Base-by-base conservation (phyloP, 2,888 invertebrate genomes). In the Aphelenchoides bicaudatus region DNA sequence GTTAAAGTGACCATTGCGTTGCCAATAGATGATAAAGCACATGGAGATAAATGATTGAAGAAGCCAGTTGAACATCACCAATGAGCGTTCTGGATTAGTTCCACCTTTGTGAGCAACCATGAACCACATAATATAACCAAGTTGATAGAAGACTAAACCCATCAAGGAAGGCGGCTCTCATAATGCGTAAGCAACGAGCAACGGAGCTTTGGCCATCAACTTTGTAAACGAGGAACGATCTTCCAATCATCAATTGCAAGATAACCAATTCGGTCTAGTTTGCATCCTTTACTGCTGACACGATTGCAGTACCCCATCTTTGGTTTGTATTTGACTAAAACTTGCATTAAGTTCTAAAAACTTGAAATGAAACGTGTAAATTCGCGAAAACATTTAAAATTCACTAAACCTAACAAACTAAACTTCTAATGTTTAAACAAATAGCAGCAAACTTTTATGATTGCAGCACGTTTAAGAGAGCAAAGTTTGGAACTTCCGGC, bases 1-100 rank as follows among this genome's bases (percentile, higher is more conserved):
- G 3, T 30, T 16, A n/a, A 60, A 34, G n/a, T 58, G 43, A 27
- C 39, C 43, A 25, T 50, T 38, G 6, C 30, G 34, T 16, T 51
- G 59, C 60, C 60, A 59, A 46, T 59, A 51, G 37, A 59, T 31
- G 39, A 38, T 25, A 34, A 59, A 58, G n/a, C 49, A 31, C 56
- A 55, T 55, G 2, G 56, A 55, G 30, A 55, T 55, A 25, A 56
- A 56, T 13, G 56, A 54, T 29, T 55, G 55, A 16, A 56, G 21
- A 6, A 56, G 29, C 56, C 56, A 56, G 23, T 55, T 56, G 16
- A 56, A 56, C 27, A 56, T 23, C 10, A 56, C 56, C n/a, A 56
- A 25, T 16, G 56, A 56, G 21, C 56, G n/a, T 10, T 53, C 56
- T 13, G 37, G 28, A 30, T 34, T 54, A n/a, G n/a, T n/a, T 23